Evolutionary conservation across 2,113 vertebrate species (phyloP).

Genomic region (Hyperoodon ampullatus): DNA sequence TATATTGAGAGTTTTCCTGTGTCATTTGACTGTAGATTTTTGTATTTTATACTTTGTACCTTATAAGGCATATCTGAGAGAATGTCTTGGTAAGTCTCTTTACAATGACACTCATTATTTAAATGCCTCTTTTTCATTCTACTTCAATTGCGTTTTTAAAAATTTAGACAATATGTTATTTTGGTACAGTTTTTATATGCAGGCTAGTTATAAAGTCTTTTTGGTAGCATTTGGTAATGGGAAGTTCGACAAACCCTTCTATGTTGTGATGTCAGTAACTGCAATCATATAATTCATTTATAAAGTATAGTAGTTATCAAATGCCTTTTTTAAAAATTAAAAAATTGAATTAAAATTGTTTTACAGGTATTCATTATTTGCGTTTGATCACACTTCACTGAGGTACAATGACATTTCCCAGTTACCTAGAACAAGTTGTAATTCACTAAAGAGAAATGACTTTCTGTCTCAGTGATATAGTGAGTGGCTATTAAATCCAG

Average conservation of each 20-base stretch:
- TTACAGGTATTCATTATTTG: slow-evolving; percentile 1
- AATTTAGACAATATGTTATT: slow-evolving; percentile 19
- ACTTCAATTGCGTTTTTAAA: slow-evolving; percentile 27
- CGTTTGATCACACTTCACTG: background rate
- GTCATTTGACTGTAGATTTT: slow-evolving; percentile 9
- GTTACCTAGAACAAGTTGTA: background rate
- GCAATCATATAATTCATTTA: slow-evolving; percentile 21
- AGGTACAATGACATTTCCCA: background rate
- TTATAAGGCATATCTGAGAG: background rate
- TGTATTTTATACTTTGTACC: background rate
- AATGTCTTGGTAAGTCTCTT: slow-evolving; percentile 13
- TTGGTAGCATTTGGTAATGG: background rate
- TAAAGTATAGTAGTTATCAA: background rate
- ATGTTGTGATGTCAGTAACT: slow-evolving; percentile 39
- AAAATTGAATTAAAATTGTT: background rate
- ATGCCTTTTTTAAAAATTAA: background rate
- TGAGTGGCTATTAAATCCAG: background rate
- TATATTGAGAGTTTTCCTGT: slow-evolving; percentile 23
- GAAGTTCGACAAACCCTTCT: background rate
- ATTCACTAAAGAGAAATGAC: background rate
- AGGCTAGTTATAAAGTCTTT: slow-evolving; percentile 16
- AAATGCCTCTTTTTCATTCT: background rate
- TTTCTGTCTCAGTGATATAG: background rate
- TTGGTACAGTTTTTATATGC: background rate
- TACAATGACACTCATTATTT: slow-evolving; percentile 2